Evolutionary conservation across 2,113 vertebrate genomes (phyloP), one percentile per base, ranked within the genome.

Genomic region (Triplophysa dalaica): DNA sequence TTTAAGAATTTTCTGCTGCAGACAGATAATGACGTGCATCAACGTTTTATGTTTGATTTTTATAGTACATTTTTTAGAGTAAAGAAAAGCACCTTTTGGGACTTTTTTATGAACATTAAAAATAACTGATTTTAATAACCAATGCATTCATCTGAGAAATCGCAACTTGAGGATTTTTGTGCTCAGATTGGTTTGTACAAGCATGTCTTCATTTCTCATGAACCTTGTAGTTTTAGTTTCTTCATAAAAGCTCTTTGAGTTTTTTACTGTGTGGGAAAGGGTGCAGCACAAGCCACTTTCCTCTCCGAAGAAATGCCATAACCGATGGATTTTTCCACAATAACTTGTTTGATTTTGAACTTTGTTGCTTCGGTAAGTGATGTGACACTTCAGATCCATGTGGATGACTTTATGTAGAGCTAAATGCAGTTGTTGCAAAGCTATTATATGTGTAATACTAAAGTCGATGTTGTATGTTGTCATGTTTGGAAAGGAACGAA

Each of bases 281-380:
- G 82, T 87, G 83, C 87, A 87, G 89, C 89, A 90, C 89, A 81
- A 50, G 87, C 79, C 89, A 91, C 89, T 89, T 92, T 90, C 79
- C 77, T 54, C 33, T 45, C 14, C 50, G 73, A 64, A 21, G 26
- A 54, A 68, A 70, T 73, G 21, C 48, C 48, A 60, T 22, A 61
- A 68, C 52, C 22, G n/a, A 70, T 64, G 33, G 65, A 66, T 24
- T 48, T 61, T n/a, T 26, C 10, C 43, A 54, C 0, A 69, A 76
- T 65, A 38, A 77, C 52, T 1, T 6, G 50, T 16, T 17, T n/a
- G 3, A 17, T 54, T 54, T 26, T 6, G 45, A 70, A 70, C n/a
- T 50, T 17, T n/a, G 63, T 45, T 82, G 29, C 29, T 45, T 7
- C 16, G 62, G 33, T 45, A 45, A 78, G 43, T 56, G 38, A n/a